Conservation (phyloP, 1,140 invertebrate genomes). For the Eumeta japonica region DNA sequence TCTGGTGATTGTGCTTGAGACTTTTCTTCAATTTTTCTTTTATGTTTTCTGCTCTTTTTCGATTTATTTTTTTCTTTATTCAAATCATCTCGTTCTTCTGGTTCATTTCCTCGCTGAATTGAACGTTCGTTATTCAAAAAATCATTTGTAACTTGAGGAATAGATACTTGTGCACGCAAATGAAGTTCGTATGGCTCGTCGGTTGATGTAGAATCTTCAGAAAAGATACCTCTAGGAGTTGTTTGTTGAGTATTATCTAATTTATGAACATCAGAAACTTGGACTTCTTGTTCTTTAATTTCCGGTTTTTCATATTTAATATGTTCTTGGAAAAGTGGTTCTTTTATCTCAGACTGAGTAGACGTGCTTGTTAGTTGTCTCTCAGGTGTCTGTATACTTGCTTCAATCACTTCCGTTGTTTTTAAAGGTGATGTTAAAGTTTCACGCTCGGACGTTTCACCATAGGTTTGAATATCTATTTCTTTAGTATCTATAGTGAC, state of each 20-base stretch:
- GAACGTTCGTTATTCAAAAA: slow-evolving; percentile 39
- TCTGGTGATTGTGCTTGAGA: slow-evolving; percentile 34
- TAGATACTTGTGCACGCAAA: slow-evolving; percentile 60
- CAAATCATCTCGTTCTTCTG: slow-evolving; percentile 23
- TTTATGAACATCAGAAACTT: slow-evolving; percentile 27
- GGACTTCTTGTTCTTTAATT: slow-evolving; percentile 36
- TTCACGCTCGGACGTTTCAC: slow-evolving; percentile 43
- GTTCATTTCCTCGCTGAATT: no score
- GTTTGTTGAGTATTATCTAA: slow-evolving; percentile 56
- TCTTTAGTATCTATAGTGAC: slow-evolving; percentile 36
- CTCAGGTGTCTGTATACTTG: slow-evolving; percentile 52
- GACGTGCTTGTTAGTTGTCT: slow-evolving; percentile 27
- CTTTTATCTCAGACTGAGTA: slow-evolving; percentile 36
- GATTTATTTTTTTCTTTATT: slow-evolving; percentile 40
- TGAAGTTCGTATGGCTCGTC: slow-evolving; percentile 65
- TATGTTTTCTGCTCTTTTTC: slow-evolving; percentile 43
- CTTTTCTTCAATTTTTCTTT: slow-evolving; percentile 38
- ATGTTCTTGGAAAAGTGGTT: slow-evolving; percentile 6
- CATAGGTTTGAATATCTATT: slow-evolving; percentile 48
- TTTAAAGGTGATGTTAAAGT: slow-evolving; percentile 41
- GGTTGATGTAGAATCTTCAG: slow-evolving; percentile 43
- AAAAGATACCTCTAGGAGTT: slow-evolving; percentile 40
- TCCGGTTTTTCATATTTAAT: slow-evolving; percentile 12
- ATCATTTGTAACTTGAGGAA: slow-evolving; percentile 52
- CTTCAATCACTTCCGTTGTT: slow-evolving; percentile 39